Base-by-base conservation (phyloP, 2,888 invertebrate genomes). In the Caenorhabditis plicata region DNA sequence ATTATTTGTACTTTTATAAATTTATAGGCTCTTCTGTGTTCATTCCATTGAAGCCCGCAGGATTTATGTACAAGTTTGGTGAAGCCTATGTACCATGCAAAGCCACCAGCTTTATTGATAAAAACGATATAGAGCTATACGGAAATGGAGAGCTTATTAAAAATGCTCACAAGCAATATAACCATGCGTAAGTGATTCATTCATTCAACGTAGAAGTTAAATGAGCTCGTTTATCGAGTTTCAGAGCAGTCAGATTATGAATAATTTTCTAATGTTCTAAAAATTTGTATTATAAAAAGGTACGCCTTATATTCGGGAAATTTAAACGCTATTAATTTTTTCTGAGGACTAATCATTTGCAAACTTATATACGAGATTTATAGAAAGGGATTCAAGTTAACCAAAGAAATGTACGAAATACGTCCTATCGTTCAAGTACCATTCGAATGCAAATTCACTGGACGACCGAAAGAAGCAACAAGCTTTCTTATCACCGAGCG, bases 61-160 rank as follows among this genome's bases (percentile, higher is more conserved):
- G 45, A 9, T 53, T 54, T 23, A 13, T 49, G 7, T 61, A 46
- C 35, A 20, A 45, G 4, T 25, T 49, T 23, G 52, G 48, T 8
- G 53, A 64, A 9, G 42, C 55, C 13, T 33, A 46, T 8, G 49
- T 68, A 9, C 64, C 61, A 3, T 68, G 68, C 38, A 55, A 50
- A 41, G 39, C 68, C 2, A 61, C 61, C 1, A 46, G 33, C 15
- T 52, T 54, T 44, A 25, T 68, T 2, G 42, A 40, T 4, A 42
- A 48, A 20, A 39, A 33, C 2, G 45, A 52, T 9, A 47, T 71
- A 2, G 53, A 58, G 25, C 48, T 71, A 13, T 47, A 49, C 29
- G 60, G 47, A 2, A 56, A 66, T 13, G 49, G 50, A 11, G 39
- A 36, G 23, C 29, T 58, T 2, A 32, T 60, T 19, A 66, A 71